Conservation (phyloP, 2,797 vertebrate species). For the Paguma larvata region DNA sequence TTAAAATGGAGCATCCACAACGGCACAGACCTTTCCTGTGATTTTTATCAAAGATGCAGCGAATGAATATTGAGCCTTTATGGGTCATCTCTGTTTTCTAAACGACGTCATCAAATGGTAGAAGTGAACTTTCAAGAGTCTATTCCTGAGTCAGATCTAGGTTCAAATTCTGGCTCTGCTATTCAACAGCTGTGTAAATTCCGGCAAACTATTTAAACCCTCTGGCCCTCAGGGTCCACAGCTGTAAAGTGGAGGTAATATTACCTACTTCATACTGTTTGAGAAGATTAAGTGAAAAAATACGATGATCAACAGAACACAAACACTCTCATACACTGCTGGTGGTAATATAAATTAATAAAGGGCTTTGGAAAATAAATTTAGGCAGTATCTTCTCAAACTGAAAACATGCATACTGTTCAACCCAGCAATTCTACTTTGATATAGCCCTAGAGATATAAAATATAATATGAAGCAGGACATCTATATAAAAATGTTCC, state of each 20-base stretch:
- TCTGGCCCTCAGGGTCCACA: not conserved
- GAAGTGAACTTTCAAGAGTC: not conserved
- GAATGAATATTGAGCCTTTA: not conserved
- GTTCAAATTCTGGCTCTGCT: slow-evolving; percentile 32
- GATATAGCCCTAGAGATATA: not conserved
- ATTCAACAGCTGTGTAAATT: not conserved
- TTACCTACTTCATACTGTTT: not conserved
- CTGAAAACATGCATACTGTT: not conserved
- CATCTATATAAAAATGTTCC: not conserved
- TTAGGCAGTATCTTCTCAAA: not conserved
- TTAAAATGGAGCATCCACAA: slow-evolving; percentile 40
- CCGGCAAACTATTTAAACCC: not conserved
- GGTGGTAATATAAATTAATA: not conserved
- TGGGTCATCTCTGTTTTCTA: not conserved
- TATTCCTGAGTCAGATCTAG: not conserved
- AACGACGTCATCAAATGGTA: slow-evolving; percentile 35
- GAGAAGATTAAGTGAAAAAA: slow-evolving; percentile 47
- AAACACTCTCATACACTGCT: not conserved
- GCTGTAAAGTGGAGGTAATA: not conserved
- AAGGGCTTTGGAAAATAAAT: not conserved
- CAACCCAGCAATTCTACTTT: not conserved
- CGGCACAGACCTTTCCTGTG: not conserved
- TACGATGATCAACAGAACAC: not conserved
- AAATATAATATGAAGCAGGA: not conserved
- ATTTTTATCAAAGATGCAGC: not conserved